Conservation (phyloP, 2,113 vertebrate species). For the Otolemur garnettii region DNA sequence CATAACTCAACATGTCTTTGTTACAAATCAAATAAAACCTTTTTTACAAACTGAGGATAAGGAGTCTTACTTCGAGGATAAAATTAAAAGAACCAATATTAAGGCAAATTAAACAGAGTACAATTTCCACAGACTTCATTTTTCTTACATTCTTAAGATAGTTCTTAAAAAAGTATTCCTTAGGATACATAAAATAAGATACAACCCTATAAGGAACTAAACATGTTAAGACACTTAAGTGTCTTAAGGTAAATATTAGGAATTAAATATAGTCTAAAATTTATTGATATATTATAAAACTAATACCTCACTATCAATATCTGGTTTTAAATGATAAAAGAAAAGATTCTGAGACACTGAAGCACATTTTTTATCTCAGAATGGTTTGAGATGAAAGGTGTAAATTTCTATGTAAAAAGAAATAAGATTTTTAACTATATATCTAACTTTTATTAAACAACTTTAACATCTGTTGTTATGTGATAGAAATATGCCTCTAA, state of each 20-base stretch:
- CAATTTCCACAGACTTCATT: constrained; percentile 29
- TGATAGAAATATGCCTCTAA: constrained; percentile 37
- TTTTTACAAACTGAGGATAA: background rate
- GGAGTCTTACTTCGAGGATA: background rate
- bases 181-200: background rate
- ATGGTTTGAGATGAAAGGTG: constrained; percentile 13
- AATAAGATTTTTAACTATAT: constrained; percentile 25
- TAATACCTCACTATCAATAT: constrained; percentile 13
- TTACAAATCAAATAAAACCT: constrained; percentile 31
- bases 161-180: background rate
- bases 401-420: background rate
- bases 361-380: constrained; percentile 56
- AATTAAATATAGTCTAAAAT: constrained; percentile 48
- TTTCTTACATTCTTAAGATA: constrained; percentile 45
- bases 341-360: constrained; percentile 16
- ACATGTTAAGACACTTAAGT: constrained; percentile 45
- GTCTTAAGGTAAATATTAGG: background rate
- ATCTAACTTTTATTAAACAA: constrained; percentile 41
- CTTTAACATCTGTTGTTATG: background rate
- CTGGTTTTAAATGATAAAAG: background rate
- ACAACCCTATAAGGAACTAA: background rate
- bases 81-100: constrained; percentile 53
- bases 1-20: background rate
- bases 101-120: constrained; percentile 19
- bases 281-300: background rate